These are phyloP conservation scores for Muscidifurax raptorellus DNA, from an alignment of 1,140 invertebrate species.

Conservation along the genomic window DNA sequence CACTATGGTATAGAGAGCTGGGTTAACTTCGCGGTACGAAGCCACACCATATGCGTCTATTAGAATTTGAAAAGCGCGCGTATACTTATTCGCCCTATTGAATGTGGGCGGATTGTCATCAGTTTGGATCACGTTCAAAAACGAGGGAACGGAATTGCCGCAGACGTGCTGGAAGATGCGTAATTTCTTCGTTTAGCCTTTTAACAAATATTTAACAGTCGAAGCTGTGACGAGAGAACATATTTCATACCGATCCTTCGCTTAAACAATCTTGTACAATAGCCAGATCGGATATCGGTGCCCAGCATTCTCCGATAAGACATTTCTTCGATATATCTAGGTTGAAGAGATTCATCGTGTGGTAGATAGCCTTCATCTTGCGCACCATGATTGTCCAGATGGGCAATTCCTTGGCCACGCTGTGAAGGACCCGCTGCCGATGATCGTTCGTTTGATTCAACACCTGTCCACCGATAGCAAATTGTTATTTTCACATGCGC, in stretches of 20 bases:
- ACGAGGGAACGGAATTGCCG: constrained; percentile 95
- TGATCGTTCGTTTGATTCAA: constrained; percentile 98
- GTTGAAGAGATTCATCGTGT: constrained; percentile 92
- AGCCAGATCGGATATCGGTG: constrained; percentile 89
- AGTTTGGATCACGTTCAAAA: constrained; percentile 94
- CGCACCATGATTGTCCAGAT: constrained; percentile 97
- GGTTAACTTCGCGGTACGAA: constrained; percentile 96
- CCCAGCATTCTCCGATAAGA: constrained; percentile 99
- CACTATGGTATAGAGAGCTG: constrained; percentile 95
- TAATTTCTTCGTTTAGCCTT: not conserved
- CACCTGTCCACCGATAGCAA: constrained; percentile 70
- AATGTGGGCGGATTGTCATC: constrained; percentile 95
- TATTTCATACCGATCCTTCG: constrained; percentile 88
- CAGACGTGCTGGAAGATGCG: constrained; percentile 82
- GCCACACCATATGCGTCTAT: constrained; percentile 97
- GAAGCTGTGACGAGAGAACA: too few species aligned
- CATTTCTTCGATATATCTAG: constrained; percentile 95
- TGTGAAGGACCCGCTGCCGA: constrained; percentile 92
- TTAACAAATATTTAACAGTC: too few species aligned
- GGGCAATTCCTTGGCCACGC: constrained; percentile 95
- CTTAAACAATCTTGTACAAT: constrained; percentile 91
- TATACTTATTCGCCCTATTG: constrained; percentile 97
- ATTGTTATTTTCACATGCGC: not conserved
- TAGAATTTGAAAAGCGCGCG: constrained; percentile 94
- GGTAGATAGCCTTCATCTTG: constrained; percentile 96